Conservation (phyloP, 1,140 invertebrate genomes). For the Papilio glaucus region DNA sequence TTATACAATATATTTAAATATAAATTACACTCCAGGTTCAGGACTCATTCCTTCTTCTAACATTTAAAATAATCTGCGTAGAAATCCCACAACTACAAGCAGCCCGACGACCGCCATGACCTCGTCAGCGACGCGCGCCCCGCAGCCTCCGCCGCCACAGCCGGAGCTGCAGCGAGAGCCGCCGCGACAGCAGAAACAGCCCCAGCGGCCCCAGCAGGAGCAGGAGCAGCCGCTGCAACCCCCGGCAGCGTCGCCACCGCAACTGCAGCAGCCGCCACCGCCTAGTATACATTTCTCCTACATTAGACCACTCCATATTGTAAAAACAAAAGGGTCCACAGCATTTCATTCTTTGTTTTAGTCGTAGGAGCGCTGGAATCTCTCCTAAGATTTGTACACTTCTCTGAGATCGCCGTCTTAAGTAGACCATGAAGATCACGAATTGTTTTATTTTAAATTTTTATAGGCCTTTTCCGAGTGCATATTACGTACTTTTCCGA, state of each 20-base stretch:
- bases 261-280: slow-evolving; percentile 36
- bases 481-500: no score
- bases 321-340: neutral
- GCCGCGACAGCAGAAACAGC: neutral
- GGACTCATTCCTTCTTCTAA: neutral
- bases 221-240: slow-evolving; percentile 34
- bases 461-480: no score
- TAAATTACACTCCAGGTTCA: no score
- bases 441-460: no score
- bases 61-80: slow-evolving; percentile 74
- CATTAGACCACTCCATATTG: neutral
- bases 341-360: no score
- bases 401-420: no score
- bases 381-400: no score
- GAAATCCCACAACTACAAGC: slow-evolving; percentile 85
- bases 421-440: no score
- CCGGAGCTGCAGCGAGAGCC: neutral
- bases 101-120: slow-evolving; percentile 43
- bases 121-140: neutral
- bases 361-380: no score
- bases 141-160: neutral
- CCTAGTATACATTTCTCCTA: neutral
- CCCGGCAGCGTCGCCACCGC: slow-evolving; percentile 41
- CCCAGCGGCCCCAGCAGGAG: slow-evolving; percentile 16
- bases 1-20: neutral